Base-by-base conservation (phyloP, 2,888 invertebrate species). In the Drosophila phalerata region DNA sequence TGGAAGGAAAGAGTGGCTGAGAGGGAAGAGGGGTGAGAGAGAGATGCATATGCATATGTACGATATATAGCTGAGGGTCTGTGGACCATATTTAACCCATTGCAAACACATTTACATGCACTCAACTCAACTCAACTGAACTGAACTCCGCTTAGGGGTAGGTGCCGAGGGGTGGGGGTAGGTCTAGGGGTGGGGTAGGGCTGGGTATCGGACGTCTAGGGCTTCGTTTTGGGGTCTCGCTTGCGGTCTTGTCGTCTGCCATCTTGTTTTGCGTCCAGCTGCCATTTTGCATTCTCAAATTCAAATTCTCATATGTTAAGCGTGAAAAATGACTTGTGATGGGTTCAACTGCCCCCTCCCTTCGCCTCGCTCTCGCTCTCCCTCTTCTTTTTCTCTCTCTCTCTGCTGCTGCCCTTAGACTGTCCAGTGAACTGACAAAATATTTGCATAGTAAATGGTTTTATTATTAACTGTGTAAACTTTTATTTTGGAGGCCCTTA, bases 371-470 rank as follows among this genome's bases (percentile, higher is more conserved):
- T 13, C 5, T 13, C 10, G 3, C 45, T 22, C 25, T 9, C 25
- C 0, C 25, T 37, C 3, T 34, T 13, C 2, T 1, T n/a, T 6
- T 28, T n/a, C n/a, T 32, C 9, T n/a, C 10, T 8, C 22, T 22
- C 22, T 6, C 22, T 1, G 3, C n/a, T 13, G 37, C 11, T 38
- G 51, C 5, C 22, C 53, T 13, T n/a, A 43, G 17, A 45, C 56
- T 48, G 9, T 15, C 43, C 25, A n/a, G 38, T 28, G 37, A 13
- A 22, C 72, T 69, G 73, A 69, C 69, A 73, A 86, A 86, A 86
- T 86, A 85, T 86, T 86, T 86, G 85, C 81, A 76, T 83, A 88
- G 87, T 83, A 86, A 86, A 86, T 86, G 88, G 81, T 79, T 86
- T 83, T 86, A 83, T 86, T 86, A 86, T 86, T 86, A 86, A 86